Conservation (phyloP, 2,113 vertebrate genomes). For the Pao palembangensis region DNA sequence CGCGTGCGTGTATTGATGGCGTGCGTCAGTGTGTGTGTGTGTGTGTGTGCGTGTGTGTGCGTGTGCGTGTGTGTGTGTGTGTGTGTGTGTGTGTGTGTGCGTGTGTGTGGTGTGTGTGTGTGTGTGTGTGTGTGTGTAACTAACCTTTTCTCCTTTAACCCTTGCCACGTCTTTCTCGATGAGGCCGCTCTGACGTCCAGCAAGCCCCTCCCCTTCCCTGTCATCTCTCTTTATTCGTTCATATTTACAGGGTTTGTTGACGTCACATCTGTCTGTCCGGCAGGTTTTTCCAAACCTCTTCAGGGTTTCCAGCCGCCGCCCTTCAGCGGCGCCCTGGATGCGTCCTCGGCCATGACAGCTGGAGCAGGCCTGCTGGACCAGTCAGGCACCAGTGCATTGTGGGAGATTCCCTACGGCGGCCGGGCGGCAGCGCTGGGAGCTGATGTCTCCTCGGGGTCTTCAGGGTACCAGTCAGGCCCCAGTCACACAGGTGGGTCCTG, state of each 20-base stretch:
- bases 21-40: neutral
- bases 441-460: conserved; percentile 73
- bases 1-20: conserved; percentile 1
- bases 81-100: neutral
- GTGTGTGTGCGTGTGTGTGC: conserved; percentile 2
- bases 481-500: conserved; percentile 76
- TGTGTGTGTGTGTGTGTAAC: neutral
- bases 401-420: conserved; percentile 54
- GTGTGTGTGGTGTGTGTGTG: conserved; percentile 2
- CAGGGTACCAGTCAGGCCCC: conserved; percentile 69
- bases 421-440: conserved; percentile 51
- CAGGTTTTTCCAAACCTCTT: conserved; percentile 64
- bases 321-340: conserved; percentile 24
- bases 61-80: neutral
- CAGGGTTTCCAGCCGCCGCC: conserved; percentile 51
- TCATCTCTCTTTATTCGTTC: neutral
- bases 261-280: neutral
- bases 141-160: no score
- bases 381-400: conserved; percentile 57
- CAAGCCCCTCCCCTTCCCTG: neutral
- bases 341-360: conserved; percentile 30
- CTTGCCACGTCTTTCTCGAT: neutral
- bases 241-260: neutral
- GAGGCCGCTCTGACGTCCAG: neutral
- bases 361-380: conserved; percentile 55